Percentiles rank a stretch among this genome's conserved stretches.
phyloP scores from a whole-genome alignment of 2,888 invertebrate genomes.

The Athrips mouffetella region DNA sequence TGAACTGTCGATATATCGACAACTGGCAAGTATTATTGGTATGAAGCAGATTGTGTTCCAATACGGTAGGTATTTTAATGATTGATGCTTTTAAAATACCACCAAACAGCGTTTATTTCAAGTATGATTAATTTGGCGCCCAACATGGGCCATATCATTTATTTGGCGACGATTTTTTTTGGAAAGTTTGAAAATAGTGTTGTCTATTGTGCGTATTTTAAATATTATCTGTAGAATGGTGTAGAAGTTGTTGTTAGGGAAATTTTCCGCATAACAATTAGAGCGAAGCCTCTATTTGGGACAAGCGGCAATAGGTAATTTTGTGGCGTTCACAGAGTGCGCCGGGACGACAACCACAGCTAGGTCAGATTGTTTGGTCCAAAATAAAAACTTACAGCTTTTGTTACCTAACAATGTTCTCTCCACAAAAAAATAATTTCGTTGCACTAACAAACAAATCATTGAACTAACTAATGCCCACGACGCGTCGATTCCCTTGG shows the following conservation, averaged over 20 bases:
- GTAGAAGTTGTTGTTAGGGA: neutral
- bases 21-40: neutral
- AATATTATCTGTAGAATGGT: no score
- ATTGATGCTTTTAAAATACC: neutral
- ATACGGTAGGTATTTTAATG: neutral
- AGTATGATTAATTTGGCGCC: neutral
- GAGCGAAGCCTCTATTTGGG: neutral
- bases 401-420: no score
- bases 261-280: slow-evolving; percentile 6
- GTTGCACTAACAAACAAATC: no score
- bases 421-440: no score
- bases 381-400: slow-evolving; percentile 18
- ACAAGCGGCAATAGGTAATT: slow-evolving; percentile 10
- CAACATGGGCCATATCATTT: neutral
- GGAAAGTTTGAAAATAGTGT: neutral
- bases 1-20: neutral
- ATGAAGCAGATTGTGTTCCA: neutral
- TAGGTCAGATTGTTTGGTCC: slow-evolving; percentile 20
- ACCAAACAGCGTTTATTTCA: no score
- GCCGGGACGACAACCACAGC: slow-evolving; percentile 28
- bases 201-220: neutral
- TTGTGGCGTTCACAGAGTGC: slow-evolving; percentile 21
- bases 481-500: no score
- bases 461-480: no score
- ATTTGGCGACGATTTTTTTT: neutral